Evolutionary conservation across 1,140 invertebrate genomes (phyloP).

Genomic region (Drosophila oshimai): DNA sequence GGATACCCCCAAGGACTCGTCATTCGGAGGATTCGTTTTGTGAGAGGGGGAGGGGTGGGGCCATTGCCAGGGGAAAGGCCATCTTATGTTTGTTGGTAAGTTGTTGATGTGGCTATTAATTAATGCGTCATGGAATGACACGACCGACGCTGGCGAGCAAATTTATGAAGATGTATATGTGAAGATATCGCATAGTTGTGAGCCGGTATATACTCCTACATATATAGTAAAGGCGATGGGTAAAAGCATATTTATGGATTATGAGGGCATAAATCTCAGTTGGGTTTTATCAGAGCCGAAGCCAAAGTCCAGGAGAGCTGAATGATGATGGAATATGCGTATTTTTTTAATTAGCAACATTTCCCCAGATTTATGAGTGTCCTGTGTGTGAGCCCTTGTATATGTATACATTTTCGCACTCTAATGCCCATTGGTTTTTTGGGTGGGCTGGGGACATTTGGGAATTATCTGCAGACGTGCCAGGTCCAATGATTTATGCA

Average conservation of each 20-base stretch:
- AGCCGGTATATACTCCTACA: background rate
- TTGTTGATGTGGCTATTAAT: conserved; percentile 81
- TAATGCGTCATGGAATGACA: conserved; percentile 77
- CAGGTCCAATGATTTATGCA: conserved; percentile 74
- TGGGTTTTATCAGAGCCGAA: conserved; percentile 54
- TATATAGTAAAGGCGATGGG: conserved; percentile 3
- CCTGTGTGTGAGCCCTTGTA: conserved; percentile 17
- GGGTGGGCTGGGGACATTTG: conserved; percentile 47
- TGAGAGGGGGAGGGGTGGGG: background rate
- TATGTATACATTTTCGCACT: conserved; percentile 58
- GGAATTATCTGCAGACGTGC: conserved; percentile 77
- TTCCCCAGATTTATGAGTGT: conserved; percentile 77
- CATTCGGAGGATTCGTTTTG: conserved; percentile 36
- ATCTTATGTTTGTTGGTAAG: conserved; percentile 58
- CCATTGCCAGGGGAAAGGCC: background rate
- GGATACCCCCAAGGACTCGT: conserved; percentile 55
- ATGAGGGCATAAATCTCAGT: conserved; percentile 77
- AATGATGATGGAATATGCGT: conserved; percentile 82
- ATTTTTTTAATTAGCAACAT: conserved; percentile 79
- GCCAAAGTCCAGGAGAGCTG: conserved; percentile 38
- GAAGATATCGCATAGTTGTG: conserved; percentile 12
- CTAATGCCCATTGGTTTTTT: conserved; percentile 50
- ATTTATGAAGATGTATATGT: conserved; percentile 72
- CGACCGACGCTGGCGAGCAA: conserved; percentile 52
- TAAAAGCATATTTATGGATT: conserved; percentile 81